phyloP scores from a whole-genome alignment of 2,113 vertebrate genomes.

The Poeciliopsis prolifica region DNA sequence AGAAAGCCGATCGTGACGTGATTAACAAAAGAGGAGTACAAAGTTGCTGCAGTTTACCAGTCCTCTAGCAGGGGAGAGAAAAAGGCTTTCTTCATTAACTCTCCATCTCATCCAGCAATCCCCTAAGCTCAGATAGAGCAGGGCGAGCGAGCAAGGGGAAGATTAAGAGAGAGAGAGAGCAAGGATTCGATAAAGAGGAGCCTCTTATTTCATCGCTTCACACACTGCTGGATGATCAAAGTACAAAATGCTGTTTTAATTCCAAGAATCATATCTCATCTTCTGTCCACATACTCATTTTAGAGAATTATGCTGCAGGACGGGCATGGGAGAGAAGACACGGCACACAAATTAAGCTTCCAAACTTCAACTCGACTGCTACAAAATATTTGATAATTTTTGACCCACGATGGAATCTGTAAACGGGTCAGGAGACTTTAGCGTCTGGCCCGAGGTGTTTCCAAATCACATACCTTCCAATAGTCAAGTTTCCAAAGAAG shows the following conservation, averaged over 20 bases:
- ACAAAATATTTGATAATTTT: background rate
- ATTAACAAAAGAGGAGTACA: slow-evolving; percentile 57
- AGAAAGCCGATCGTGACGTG: slow-evolving; percentile 47
- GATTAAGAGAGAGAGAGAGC: slow-evolving; percentile 57
- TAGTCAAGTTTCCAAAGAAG: background rate
- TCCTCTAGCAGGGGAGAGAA: slow-evolving; percentile 35
- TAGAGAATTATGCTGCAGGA: slow-evolving; percentile 66
- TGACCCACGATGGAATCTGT: slow-evolving; percentile 4
- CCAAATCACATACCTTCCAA: background rate
- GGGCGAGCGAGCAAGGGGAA: slow-evolving; percentile 45
- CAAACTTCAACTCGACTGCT: slow-evolving; percentile 3
- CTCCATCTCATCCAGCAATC: slow-evolving; percentile 62
- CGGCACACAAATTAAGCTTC: background rate
- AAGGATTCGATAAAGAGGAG: slow-evolving; percentile 64
- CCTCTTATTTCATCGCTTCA: slow-evolving; percentile 66
- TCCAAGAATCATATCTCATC: slow-evolving; percentile 76
- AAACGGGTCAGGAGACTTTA: background rate
- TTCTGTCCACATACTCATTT: slow-evolving; percentile 76
- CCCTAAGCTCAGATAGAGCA: slow-evolving; percentile 60
- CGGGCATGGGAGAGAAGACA: slow-evolving; percentile 35
- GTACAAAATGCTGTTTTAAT: slow-evolving; percentile 78
- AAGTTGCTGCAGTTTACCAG: slow-evolving; percentile 58
- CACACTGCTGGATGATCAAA: slow-evolving; percentile 73
- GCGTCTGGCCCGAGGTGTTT: background rate
- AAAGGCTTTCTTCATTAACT: slow-evolving; percentile 70